Evolutionary conservation across 2,888 invertebrate genomes (phyloP), one percentile per base, ranked within the genome.

Genomic region (Spisula subtruncata): DNA sequence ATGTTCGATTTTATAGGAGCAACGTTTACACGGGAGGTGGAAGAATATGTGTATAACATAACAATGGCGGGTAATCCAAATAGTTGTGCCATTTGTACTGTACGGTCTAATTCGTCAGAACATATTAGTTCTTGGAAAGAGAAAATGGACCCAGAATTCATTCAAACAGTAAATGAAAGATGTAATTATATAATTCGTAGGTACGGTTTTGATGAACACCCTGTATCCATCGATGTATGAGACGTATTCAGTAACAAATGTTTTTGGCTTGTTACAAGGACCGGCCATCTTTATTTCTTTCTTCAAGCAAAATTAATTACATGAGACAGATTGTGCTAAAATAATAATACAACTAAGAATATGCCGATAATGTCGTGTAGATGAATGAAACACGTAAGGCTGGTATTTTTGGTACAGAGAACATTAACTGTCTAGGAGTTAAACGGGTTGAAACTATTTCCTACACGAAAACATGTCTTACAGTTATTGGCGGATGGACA

Each of bases 1-100:
- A 46, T 93, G 84, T 93, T 80, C 79, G 86, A 90, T 14, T 91
- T 91, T n/a, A 84, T 92, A 8, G 92, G 92, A 16, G 82, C 90
- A 35, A 48, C 83, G 14, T 92, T 92, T 60, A 92, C 92, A 1
- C 25, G n/a, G 6, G 79, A 79, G 29, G 91, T 90, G 0, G 20
- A 87, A 4, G 56, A 81, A 29, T 90, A 92, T 79, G 79, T 93
- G 41, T 88, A 56, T 66, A 90, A 92, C 51, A 91, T 92, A 60
- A 93, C 93, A 18, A 86, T 81, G 82, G 91, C 93, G 16, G 92
- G 91, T 35, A 71, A 85, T n/a, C 81, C 29, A 8, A 82, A 91
- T 71, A 82, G 88, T 35, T 90, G 92, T 46, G 46, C 35, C 4
- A 91, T 89, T 20, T 90, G 91, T n/a, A 90, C 92, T 6, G 87